Conservation (phyloP, 2,113 vertebrate genomes). For the Psilopsiagon aurifrons region DNA sequence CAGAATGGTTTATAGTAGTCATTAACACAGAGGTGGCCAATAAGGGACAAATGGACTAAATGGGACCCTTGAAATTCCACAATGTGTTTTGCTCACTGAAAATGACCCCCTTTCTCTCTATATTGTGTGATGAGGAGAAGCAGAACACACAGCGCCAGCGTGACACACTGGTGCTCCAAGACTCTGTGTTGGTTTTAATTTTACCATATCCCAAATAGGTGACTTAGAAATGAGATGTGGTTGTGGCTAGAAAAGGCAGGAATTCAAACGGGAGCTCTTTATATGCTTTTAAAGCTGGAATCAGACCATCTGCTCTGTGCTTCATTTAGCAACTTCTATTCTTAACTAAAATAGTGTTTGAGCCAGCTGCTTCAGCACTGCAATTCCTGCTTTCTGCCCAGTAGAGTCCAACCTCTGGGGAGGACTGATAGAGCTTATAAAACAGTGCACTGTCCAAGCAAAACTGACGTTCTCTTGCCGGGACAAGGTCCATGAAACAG, state of each 20-base stretch:
- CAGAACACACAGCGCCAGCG: background rate
- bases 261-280: slow-evolving; percentile 28
- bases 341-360: slow-evolving; percentile 48
- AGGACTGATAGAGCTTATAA: background rate
- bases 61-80: background rate
- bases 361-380: slow-evolving; percentile 34
- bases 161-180: background rate
- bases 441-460: background rate
- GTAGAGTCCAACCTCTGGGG: slow-evolving; percentile 15
- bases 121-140: background rate
- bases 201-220: background rate
- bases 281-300: slow-evolving; percentile 42
- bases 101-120: background rate
- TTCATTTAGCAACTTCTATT: slow-evolving; percentile 58
- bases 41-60: background rate
- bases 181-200: background rate
- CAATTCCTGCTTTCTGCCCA: slow-evolving; percentile 31
- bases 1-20: background rate
- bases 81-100: background rate
- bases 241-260: background rate
- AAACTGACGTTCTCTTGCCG: background rate
- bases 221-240: background rate
- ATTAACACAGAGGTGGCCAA: background rate
- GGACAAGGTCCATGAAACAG: background rate
- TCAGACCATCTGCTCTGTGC: slow-evolving; percentile 40